Conservation (phyloP, 2,113 vertebrate species). For the Upupa epops region DNA sequence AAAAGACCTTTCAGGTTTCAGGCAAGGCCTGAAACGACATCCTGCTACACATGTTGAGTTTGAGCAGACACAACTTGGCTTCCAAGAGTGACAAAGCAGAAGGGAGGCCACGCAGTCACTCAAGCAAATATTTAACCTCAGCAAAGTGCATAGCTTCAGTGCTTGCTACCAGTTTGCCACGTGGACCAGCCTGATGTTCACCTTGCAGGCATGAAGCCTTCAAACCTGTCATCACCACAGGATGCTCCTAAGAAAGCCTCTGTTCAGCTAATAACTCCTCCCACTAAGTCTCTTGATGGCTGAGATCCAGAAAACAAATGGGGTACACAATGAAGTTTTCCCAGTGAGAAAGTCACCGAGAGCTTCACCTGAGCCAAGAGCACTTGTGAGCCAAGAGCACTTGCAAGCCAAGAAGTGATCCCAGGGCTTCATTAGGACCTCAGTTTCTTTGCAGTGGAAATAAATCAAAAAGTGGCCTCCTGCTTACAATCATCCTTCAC, state of each 20-base stretch:
- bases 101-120: neutral
- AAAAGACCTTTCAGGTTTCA: too few relatives aligned
- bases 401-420: neutral
- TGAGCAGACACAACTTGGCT: neutral
- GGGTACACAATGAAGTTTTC: neutral
- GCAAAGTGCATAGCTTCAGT: fast-evolving
- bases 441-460: neutral
- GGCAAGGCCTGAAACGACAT: neutral
- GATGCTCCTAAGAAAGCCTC: neutral
- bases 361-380: neutral
- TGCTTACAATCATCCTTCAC: neutral
- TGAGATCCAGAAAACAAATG: neutral
- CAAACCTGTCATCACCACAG: neutral
- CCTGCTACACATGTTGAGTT: fast-evolving
- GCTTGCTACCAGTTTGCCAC: neutral
- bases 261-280: neutral
- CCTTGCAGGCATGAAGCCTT: fast-evolving
- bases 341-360: neutral
- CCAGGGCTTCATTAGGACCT: neutral
- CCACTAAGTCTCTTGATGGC: neutral
- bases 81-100: neutral
- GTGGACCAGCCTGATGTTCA: fast-evolving
- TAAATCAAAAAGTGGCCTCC: neutral
- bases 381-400: neutral
- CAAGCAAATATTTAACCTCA: neutral